A percentile compares a stretch with the other conserved stretches of the same genome.
Evolutionary conservation across 2,113 vertebrate genomes (phyloP).

Genomic region (Aegypius monachus): DNA sequence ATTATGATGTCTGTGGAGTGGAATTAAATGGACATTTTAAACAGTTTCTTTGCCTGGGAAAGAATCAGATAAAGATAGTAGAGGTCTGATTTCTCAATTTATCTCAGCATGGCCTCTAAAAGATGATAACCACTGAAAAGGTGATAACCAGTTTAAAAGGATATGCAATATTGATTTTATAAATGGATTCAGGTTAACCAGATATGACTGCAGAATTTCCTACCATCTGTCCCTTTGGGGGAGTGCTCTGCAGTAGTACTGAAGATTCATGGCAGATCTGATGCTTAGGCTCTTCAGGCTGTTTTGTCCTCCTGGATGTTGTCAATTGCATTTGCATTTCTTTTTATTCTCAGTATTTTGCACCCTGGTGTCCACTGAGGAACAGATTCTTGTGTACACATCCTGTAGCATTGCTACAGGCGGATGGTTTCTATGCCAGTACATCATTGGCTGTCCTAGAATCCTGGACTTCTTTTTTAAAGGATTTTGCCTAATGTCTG

Average conservation of each 20-base stretch:
- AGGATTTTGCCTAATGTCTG: background rate
- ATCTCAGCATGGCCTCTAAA: background rate
- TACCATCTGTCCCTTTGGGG: constrained; percentile 24
- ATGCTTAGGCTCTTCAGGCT: background rate
- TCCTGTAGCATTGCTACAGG: background rate
- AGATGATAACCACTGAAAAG: background rate
- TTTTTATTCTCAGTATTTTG: constrained; percentile 18
- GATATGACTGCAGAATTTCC: background rate
- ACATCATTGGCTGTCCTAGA: background rate
- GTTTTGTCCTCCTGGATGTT: constrained; percentile 20
- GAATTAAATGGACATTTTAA: background rate
- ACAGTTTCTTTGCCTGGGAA: background rate
- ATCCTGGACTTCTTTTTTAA: background rate
- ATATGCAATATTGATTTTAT: constrained; percentile 4
- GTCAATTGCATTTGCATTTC: constrained; percentile 33
- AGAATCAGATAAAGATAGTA: background rate
- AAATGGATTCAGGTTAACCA: constrained; percentile 18
- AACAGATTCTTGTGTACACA: background rate
- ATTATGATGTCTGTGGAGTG: background rate
- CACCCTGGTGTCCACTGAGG: background rate
- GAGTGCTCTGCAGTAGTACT: background rate
- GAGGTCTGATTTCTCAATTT: background rate
- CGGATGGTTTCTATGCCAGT: background rate
- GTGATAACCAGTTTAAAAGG: background rate
- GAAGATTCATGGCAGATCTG: background rate